These are phyloP conservation scores for Dicrostonyx torquatus DNA, from an alignment of 2,797 vertebrate species.

Conservation along the genomic window DNA sequence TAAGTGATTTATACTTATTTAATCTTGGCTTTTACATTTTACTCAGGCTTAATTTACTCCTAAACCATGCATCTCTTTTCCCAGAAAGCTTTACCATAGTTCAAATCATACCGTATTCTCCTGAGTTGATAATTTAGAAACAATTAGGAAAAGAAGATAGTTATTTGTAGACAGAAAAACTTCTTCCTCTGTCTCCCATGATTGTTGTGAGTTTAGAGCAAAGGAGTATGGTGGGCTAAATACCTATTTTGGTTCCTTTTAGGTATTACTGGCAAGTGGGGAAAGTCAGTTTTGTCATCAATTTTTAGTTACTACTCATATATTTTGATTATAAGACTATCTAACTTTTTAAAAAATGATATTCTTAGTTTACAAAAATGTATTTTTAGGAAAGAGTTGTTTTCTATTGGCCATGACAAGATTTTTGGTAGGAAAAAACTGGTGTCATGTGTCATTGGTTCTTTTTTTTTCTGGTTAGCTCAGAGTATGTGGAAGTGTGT, in stretches of 20 bases:
- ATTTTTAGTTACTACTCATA: slow-evolving; percentile 23
- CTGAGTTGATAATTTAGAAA: slow-evolving; percentile 52
- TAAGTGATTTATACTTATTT: slow-evolving; percentile 75
- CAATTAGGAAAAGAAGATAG: not conserved
- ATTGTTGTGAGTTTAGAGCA: not conserved
- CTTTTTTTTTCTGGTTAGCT: slow-evolving; percentile 45
- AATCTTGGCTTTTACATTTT: slow-evolving; percentile 28
- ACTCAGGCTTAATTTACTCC: slow-evolving; percentile 36
- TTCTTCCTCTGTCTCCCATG: not conserved
- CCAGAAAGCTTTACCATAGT: not conserved
- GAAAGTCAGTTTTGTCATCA: slow-evolving; percentile 39
- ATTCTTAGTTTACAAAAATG: slow-evolving; percentile 19
- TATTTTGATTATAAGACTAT: slow-evolving; percentile 49
- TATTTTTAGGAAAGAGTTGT: not conserved
- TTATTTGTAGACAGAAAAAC: slow-evolving; percentile 22
- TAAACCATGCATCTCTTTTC: not conserved
- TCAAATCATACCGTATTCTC: slow-evolving; percentile 7
- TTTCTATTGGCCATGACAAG: not conserved
- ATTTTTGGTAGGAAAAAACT: slow-evolving; percentile 25
- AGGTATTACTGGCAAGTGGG: slow-evolving; percentile 33
- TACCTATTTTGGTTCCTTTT: slow-evolving; percentile 29
- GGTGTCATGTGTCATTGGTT: not conserved
- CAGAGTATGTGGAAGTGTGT: not conserved
- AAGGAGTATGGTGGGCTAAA: not conserved
- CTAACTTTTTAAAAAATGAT: slow-evolving; percentile 30